Conservation (phyloP, 2,888 invertebrate genomes). For the Incurvaria masculella region DNA sequence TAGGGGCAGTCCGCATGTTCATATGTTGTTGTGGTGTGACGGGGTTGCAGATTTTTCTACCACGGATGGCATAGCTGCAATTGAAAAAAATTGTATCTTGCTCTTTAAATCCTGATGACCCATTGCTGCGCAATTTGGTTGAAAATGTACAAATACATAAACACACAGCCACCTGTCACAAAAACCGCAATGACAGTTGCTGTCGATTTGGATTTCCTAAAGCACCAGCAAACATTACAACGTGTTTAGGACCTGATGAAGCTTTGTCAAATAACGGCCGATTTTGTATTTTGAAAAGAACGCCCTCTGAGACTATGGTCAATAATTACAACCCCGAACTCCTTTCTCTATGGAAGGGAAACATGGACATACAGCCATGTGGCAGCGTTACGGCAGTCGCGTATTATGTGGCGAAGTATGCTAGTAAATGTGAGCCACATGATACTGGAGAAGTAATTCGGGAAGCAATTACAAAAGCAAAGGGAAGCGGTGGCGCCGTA, state of each 20-base stretch:
- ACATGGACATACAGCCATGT: neutral
- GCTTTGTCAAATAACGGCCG: neutral
- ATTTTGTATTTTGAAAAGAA: neutral
- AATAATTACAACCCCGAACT: neutral
- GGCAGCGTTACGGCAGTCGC: neutral
- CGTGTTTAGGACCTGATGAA: neutral
- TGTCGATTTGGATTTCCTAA: neutral
- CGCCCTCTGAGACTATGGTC: neutral
- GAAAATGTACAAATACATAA: neutral
- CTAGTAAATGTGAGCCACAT: neutral
- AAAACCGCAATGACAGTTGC: neutral
- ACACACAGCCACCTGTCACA: neutral
- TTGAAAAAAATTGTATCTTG: neutral
- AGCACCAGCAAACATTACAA: neutral
- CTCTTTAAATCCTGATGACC: neutral
- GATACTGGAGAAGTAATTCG: neutral
- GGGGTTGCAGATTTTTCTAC: too few relatives aligned
- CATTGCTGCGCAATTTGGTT: conserved; percentile 6
- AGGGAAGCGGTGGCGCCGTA: neutral
- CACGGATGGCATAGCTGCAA: too few relatives aligned
- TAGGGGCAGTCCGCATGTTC: neutral
- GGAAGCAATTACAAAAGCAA: neutral
- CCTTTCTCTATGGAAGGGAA: neutral
- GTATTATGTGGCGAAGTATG: neutral
- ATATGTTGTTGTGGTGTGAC: neutral